phyloP scores from a whole-genome alignment of 1,140 invertebrate species.

The Alviniconcha marisindica region DNA sequence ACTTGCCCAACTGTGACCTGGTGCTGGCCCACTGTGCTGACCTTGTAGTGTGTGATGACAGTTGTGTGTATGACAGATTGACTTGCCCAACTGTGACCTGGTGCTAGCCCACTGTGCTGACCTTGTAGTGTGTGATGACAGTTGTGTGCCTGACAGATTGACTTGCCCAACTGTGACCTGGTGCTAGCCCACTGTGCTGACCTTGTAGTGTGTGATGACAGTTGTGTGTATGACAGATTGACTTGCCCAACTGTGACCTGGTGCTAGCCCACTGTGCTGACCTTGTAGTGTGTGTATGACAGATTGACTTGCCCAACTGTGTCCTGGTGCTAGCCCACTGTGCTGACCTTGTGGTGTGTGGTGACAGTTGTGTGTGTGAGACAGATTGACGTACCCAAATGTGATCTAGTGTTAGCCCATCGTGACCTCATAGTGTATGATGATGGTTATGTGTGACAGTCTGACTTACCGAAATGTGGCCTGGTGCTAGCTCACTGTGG shows the following conservation, averaged over 20 bases:
- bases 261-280: conserved; percentile 90
- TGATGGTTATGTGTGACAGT: no score
- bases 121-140: conserved; percentile 92
- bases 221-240: conserved; percentile 48
- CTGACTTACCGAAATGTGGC: no score
- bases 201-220: conserved; percentile 92
- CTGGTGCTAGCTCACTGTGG: conserved; percentile 87
- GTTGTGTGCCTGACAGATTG: conserved; percentile 55
- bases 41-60: conserved; percentile 92
- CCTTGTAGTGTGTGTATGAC: conserved; percentile 93
- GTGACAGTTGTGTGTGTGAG: not conserved
- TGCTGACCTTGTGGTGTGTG: conserved; percentile 75
- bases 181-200: conserved; percentile 90
- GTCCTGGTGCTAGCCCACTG: no score
- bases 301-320: no score
- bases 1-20: conserved; percentile 81
- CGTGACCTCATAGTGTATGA: no score
- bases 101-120: conserved; percentile 90
- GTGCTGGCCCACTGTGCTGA: conserved; percentile 90
- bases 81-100: conserved; percentile 81
- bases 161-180: conserved; percentile 80
- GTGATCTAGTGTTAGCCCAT: no score
- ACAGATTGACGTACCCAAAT: conserved; percentile 60
- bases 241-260: conserved; percentile 81
- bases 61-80: conserved; percentile 47